Percentiles rank a stretch among this genome's conserved stretches.
Conservation (phyloP, 2,113 vertebrate species). For the Gallinago media region DNA sequence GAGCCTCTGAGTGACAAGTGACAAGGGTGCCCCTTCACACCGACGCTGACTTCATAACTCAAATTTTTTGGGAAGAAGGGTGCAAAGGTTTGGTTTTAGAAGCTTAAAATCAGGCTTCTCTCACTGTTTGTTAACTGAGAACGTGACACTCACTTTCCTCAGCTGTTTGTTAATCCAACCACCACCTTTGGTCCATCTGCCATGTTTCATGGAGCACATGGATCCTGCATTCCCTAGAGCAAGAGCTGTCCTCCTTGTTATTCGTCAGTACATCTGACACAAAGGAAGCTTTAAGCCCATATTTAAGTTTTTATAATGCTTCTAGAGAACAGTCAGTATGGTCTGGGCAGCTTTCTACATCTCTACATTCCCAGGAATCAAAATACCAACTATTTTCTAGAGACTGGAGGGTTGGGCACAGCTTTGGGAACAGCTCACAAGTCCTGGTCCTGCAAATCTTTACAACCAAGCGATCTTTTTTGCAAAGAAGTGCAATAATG, state of each 20-base stretch:
- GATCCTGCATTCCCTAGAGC: conserved; percentile 48
- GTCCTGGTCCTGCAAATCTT: not conserved
- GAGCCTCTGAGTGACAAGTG: not conserved
- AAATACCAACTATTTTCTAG: not conserved
- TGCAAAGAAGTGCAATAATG: not conserved
- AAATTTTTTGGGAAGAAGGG: not conserved
- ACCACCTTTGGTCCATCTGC: conserved; percentile 59
- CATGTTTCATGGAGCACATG: conserved; percentile 60
- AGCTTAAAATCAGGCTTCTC: not conserved
- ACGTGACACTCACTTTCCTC: not conserved
- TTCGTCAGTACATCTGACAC: conserved; percentile 28
- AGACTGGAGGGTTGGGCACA: not conserved
- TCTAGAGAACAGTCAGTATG: not conserved
- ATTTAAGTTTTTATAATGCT: not conserved
- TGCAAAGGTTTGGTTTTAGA: not conserved
- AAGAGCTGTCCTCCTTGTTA: conserved; percentile 38
- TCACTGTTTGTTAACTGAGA: not conserved
- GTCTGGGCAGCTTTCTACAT: not conserved
- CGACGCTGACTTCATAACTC: rapidly evolving
- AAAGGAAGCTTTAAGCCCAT: not conserved
- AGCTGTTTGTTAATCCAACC: conserved; percentile 42
- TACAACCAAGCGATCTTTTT: not conserved
- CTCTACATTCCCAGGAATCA: not conserved
- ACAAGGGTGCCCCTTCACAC: not conserved
- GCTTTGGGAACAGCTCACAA: not conserved